These are phyloP conservation scores for Botrylloides violaceus DNA, from an alignment of 23 tunicate species.

Conservation along the genomic window DNA sequence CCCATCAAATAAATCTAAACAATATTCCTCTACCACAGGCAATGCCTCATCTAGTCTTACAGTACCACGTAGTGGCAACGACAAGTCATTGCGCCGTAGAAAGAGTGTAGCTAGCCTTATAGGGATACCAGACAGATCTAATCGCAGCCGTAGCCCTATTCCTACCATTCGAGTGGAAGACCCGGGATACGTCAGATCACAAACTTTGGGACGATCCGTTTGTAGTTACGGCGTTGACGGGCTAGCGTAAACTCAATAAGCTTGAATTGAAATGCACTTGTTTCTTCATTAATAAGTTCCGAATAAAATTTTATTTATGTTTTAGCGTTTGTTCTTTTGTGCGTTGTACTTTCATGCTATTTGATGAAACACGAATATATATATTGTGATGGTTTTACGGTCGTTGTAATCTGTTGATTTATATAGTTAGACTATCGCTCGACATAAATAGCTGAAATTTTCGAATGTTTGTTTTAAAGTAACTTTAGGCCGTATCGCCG, in stretches of 20 bases:
- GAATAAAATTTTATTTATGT: too few relatives aligned
- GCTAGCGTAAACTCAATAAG: not conserved
- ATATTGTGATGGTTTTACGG: too few relatives aligned
- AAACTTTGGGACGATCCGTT: not conserved
- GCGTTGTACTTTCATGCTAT: too few relatives aligned
- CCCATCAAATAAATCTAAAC: constrained; percentile 53
- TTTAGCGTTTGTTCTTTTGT: too few relatives aligned
- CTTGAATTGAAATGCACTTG: too few relatives aligned
- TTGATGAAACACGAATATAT: too few relatives aligned
- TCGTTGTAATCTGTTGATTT: too few relatives aligned
- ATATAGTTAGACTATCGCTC: too few relatives aligned
- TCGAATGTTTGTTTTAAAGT: too few relatives aligned
- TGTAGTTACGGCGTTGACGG: not conserved
- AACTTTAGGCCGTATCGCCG: too few relatives aligned
- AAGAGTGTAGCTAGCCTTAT: not conserved
- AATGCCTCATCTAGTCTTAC: not conserved
- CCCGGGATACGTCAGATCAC: not conserved
- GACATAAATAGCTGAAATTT: too few relatives aligned
- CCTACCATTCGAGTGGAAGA: not conserved
- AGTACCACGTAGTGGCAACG: not conserved
- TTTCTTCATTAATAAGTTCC: too few relatives aligned
- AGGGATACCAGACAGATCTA: not conserved
- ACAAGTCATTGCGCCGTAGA: not conserved
- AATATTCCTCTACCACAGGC: not conserved
- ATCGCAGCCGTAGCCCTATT: not conserved